Evolutionary conservation across 35 echinoderm and acorn worm genomes (phyloP).

Genomic region (Strongylocentrotus purpuratus): DNA sequence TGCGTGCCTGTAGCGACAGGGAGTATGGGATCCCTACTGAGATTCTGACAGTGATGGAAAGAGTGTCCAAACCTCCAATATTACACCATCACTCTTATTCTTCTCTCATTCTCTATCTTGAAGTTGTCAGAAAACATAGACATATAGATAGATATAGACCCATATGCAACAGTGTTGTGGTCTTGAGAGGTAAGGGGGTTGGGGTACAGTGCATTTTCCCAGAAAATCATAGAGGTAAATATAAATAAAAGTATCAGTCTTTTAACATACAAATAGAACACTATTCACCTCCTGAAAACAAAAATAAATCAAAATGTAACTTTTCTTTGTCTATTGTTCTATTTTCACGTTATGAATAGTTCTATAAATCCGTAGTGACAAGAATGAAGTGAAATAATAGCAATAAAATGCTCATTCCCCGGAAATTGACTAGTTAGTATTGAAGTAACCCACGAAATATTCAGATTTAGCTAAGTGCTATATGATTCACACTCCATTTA

Average conservation of each 20-base stretch:
- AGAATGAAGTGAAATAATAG: too few species aligned
- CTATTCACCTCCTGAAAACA: neutral
- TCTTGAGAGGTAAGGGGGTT: neutral
- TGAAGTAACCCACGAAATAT: neutral
- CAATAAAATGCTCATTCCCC: neutral
- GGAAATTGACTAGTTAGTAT: neutral
- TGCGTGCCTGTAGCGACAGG: neutral
- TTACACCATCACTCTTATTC: constrained; percentile 11
- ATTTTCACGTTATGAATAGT: too few species aligned
- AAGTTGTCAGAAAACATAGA: neutral
- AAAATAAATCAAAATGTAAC: too few species aligned
- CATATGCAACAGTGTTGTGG: neutral
- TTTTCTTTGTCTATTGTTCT: neutral
- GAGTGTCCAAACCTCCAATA: neutral
- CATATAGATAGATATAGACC: neutral
- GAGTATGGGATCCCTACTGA: neutral
- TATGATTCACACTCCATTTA: neutral
- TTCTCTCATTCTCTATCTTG: neutral
- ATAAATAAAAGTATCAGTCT: neutral
- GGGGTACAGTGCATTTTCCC: neutral
- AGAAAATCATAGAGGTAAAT: neutral
- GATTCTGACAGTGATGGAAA: neutral
- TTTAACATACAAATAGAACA: too few species aligned
- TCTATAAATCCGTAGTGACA: too few species aligned
- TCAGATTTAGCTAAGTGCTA: neutral